Base-by-base conservation (phyloP, 2,113 vertebrate species). In the Sigmodon hispidus region DNA sequence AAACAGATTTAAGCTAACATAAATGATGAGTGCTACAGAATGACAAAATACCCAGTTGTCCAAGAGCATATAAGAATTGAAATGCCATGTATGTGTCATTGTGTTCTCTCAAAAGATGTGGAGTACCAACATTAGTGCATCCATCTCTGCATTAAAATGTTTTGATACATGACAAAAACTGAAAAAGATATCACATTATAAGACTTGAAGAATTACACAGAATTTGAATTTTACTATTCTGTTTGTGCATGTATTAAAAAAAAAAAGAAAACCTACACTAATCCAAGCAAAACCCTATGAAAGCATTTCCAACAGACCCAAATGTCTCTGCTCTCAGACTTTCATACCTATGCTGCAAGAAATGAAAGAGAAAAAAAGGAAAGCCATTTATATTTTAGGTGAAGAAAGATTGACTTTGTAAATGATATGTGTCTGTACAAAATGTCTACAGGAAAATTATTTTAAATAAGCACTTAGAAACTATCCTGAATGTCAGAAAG, bases 151-250 rank as follows among this genome's bases (percentile, higher is more conserved):
- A 17, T 17, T 86, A 59, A 34, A 40, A 81, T 29, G 79, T 77
- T 84, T 31, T 17, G 19, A 84, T 57, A 48, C 61, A 84, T 65
- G 26, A 72, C 87, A 2, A 7, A 90, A 29, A 72, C 63, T 11
- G 43, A 57, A 43, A 8, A 15, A 63, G 40, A 5, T 15, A 52
- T 16, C 34, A 24, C 10, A 15, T 57, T 57, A 77, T 4, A 73
- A 73, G 59, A 63, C 73, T 63, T 87, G 15, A 57, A 63, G 80
- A 50, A 81, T 13, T 72, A 48, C 26, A 72, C 21, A 87, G 31
- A 93, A 36, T 34, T 92, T n/a, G 55, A 79, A 73, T 52, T 88
- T 94, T 88, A 79, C 17, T 63, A 24, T 50, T 59, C 22, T 85
- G 1, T 86, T 10, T 24, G 5, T 83, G 26, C 40, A 21, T 87